Conservation (phyloP, 1,140 invertebrate species). For the Carposina sasakii region DNA sequence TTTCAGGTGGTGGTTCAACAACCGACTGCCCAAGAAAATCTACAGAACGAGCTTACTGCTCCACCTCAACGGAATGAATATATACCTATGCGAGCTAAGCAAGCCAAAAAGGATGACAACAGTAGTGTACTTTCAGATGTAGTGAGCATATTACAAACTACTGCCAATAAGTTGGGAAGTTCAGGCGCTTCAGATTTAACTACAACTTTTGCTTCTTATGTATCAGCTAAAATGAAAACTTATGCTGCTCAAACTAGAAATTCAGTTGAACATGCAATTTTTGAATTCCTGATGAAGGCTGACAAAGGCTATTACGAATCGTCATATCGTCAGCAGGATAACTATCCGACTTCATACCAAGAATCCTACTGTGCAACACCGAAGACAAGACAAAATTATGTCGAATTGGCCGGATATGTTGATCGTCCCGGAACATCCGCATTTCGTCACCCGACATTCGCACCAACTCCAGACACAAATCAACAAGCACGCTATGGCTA, state of each 20-base stretch:
- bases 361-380: too few relatives aligned
- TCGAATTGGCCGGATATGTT: too few relatives aligned
- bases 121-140: constrained; percentile 13
- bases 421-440: constrained; percentile 8
- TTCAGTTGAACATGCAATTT: constrained; percentile 14
- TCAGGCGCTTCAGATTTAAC: constrained; percentile 8
- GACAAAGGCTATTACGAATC: constrained; percentile 15
- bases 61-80: too few relatives aligned
- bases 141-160: constrained; percentile 13
- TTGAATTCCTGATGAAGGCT: constrained; percentile 15
- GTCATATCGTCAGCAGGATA: constrained; percentile 6
- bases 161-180: constrained; percentile 11
- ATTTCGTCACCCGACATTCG: too few relatives aligned
- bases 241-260: constrained; percentile 12
- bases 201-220: constrained; percentile 13
- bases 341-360: too few relatives aligned
- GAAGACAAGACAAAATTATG: too few relatives aligned
- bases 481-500: constrained; percentile 9
- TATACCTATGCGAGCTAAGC: too few relatives aligned
- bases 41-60: too few relatives aligned
- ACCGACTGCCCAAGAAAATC: too few relatives aligned
- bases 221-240: constrained; percentile 13
- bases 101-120: too few relatives aligned
- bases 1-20: too few relatives aligned
- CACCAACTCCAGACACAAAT: too few relatives aligned